Conservation (phyloP, 2,797 vertebrate genomes). For the Gymnoscopelus microlampas region DNA sequence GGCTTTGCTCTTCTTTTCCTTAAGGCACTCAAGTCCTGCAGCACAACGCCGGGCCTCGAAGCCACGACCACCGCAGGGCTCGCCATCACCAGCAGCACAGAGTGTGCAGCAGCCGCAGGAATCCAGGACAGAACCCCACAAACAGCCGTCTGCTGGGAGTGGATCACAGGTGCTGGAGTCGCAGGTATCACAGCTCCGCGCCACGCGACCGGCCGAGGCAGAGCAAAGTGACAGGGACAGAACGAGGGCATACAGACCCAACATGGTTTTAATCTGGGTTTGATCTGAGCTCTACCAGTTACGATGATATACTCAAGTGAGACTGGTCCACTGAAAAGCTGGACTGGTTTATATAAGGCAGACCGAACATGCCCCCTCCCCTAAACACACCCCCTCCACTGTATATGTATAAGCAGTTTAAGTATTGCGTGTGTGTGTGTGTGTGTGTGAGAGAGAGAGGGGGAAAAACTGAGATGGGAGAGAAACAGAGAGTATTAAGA, state of each 20-base stretch:
- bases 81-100: slow-evolving; percentile 85
- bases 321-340: no score
- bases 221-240: slow-evolving; percentile 36
- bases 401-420: no score
- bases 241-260: slow-evolving; percentile 25
- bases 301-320: no score
- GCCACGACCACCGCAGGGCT: slow-evolving; percentile 81
- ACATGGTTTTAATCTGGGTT: slow-evolving; percentile 17
- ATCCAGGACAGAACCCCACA: slow-evolving; percentile 78
- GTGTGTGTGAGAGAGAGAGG: no score
- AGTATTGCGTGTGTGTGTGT: no score
- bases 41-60: slow-evolving; percentile 80
- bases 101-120: slow-evolving; percentile 84
- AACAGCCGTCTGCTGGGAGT: slow-evolving; percentile 80
- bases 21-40: slow-evolving; percentile 87
- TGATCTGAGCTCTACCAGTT: background rate
- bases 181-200: slow-evolving; percentile 78
- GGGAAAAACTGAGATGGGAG: no score
- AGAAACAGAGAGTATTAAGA: no score
- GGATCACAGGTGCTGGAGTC: slow-evolving; percentile 73
- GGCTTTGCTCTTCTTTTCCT: slow-evolving; percentile 79
- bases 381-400: no score
- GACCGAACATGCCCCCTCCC: background rate
- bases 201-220: slow-evolving; percentile 35
- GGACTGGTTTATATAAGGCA: background rate